Evolutionary conservation across 2,113 vertebrate species (phyloP).

Genomic region (Malaclemys terrapin): DNA sequence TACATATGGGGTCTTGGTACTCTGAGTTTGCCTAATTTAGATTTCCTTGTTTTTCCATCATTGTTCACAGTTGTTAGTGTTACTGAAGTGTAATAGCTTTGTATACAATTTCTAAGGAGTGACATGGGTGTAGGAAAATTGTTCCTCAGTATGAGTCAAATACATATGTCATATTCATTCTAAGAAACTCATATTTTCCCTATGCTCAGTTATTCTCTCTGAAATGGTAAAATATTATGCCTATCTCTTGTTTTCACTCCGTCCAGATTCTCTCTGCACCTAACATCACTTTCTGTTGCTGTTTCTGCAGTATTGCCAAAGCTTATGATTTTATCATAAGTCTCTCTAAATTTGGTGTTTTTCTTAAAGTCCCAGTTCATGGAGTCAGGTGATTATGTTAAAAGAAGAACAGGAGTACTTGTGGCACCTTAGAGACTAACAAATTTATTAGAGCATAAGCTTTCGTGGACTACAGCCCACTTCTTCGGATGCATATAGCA

Average conservation of each 20-base stretch:
- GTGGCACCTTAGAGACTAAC: too few relatives aligned
- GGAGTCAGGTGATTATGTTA: not conserved
- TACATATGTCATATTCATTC: not conserved
- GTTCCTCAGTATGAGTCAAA: not conserved
- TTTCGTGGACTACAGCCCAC: too few relatives aligned
- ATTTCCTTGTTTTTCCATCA: not conserved
- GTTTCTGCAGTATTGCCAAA: not conserved
- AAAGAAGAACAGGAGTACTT: too few relatives aligned
- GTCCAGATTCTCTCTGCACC: not conserved
- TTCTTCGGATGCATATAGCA: too few relatives aligned
- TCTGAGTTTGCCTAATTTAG: not conserved
- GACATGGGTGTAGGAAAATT: not conserved
- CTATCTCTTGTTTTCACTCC: not conserved
- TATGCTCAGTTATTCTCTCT: not conserved
- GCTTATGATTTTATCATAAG: rapidly evolving
- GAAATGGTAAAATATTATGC: not conserved
- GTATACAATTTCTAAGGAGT: not conserved
- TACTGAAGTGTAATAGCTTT: not conserved
- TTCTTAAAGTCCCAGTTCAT: not conserved
- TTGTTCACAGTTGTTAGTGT: not conserved
- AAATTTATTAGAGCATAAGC: too few relatives aligned
- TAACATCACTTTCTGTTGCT: not conserved
- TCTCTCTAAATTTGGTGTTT: not conserved
- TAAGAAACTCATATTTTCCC: not conserved
- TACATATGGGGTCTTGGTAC: not conserved